A percentile compares a stretch with the other conserved stretches of the same genome.
These are phyloP conservation scores for Heteromyza rotundicornis DNA, from an alignment of 2,888 invertebrate genomes.

Conservation along the genomic window DNA sequence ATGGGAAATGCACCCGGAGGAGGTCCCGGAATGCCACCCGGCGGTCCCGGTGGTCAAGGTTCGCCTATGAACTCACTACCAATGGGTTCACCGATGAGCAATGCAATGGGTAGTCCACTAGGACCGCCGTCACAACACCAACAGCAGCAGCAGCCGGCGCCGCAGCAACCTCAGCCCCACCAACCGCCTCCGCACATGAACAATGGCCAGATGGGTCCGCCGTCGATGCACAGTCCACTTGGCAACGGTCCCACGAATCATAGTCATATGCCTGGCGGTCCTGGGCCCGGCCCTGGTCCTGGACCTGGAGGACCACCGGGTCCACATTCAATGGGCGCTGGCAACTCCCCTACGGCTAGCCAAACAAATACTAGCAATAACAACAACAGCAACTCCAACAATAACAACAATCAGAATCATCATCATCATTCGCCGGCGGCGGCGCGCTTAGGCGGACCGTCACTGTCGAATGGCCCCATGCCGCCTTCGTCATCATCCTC, in stretches of 20 bases:
- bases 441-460: slow-evolving; percentile 45
- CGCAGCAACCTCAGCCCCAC: slow-evolving; percentile 43
- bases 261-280: slow-evolving; percentile 63
- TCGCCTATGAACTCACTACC: slow-evolving; percentile 75
- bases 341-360: slow-evolving; percentile 48
- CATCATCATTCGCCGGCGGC: slow-evolving; percentile 53
- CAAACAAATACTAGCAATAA: slow-evolving; percentile 35
- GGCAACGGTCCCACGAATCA: slow-evolving; percentile 69
- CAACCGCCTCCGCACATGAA: slow-evolving; percentile 65
- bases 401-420: slow-evolving; percentile 55
- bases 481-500: slow-evolving; percentile 52
- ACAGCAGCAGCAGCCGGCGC: slow-evolving; percentile 31
- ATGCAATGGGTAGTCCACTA: slow-evolving; percentile 66
- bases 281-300: slow-evolving; percentile 53
- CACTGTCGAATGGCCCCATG: slow-evolving; percentile 66
- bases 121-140: slow-evolving; percentile 34
- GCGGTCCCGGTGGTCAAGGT: slow-evolving; percentile 64
- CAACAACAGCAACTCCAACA: slow-evolving; percentile 36
- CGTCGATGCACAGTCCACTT: slow-evolving; percentile 77
- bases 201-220: slow-evolving; percentile 77
- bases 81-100: slow-evolving; percentile 75
- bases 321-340: slow-evolving; percentile 33
- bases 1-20: slow-evolving; percentile 68
- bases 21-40: slow-evolving; percentile 68
- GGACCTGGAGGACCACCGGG: slow-evolving; percentile 42